A percentile compares a stretch with the other conserved stretches of the same genome.
phyloP scores from a whole-genome alignment of 2,797 vertebrate genomes.

The Etheostoma perlongum region DNA sequence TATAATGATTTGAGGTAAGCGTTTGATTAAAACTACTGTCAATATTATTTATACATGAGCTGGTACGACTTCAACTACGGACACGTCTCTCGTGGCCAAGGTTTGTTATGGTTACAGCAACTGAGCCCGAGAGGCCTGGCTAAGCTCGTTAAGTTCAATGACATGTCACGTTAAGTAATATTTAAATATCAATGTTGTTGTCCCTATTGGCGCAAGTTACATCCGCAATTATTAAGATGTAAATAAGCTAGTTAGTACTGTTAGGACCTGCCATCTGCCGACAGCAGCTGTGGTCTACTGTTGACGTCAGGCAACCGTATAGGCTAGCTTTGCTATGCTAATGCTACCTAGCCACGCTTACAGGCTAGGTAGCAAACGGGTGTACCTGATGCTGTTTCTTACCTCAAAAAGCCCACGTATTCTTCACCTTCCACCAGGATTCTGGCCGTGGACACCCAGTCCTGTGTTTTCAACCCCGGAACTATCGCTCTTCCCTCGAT shows the following conservation, averaged over 20 bases:
- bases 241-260: background rate
- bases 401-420: slow-evolving; percentile 94
- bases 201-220: background rate
- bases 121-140: background rate
- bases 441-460: slow-evolving; percentile 93
- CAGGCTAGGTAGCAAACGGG: slow-evolving; percentile 13
- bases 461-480: slow-evolving; percentile 91
- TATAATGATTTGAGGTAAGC: too few species aligned
- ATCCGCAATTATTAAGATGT: background rate
- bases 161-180: background rate
- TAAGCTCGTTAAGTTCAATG: background rate
- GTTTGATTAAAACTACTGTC: too few species aligned
- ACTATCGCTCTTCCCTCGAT: slow-evolving; percentile 95
- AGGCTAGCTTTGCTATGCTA: slow-evolving; percentile 47
- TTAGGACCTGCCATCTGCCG: slow-evolving; percentile 7
- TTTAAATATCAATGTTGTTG: background rate
- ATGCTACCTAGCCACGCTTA: slow-evolving; percentile 33
- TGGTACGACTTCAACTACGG: background rate
- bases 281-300: background rate
- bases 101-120: slow-evolving; percentile 49
- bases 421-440: slow-evolving; percentile 94
- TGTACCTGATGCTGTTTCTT: slow-evolving; percentile 35
- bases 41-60: too few species aligned
- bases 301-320: background rate
- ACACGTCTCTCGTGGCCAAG: background rate